Percentiles rank a stretch among this genome's conserved stretches.
Conservation (phyloP, 92 coral and sea anemone species). For the Zoanthus sansibaricus region DNA sequence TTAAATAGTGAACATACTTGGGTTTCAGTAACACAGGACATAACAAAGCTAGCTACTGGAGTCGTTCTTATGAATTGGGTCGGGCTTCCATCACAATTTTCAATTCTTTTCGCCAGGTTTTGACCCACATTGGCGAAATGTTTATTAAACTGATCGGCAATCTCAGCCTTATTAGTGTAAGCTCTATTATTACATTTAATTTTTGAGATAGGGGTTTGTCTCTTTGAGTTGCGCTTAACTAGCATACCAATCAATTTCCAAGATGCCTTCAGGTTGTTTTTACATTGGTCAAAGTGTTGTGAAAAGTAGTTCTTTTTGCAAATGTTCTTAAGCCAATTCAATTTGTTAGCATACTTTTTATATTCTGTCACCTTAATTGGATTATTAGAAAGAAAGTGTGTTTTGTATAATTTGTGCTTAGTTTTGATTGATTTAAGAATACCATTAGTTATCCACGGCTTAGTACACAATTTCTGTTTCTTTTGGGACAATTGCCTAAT, state of each 20-base stretch:
- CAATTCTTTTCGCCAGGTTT: too few relatives aligned
- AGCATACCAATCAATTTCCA: constrained; percentile 47
- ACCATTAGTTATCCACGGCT: constrained; percentile 34
- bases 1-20: constrained; percentile 6
- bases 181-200: too few relatives aligned
- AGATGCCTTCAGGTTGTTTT: constrained; percentile 43
- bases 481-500: constrained; percentile 29
- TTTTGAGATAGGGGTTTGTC: too few relatives aligned
- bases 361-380: too few relatives aligned
- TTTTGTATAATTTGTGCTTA: constrained; percentile 19
- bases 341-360: too few relatives aligned
- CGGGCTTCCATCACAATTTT: constrained; percentile 7
- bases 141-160: too few relatives aligned
- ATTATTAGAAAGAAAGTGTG: too few relatives aligned
- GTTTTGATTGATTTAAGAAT: constrained; percentile 23
- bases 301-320: not conserved
- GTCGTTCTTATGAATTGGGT: constrained; percentile 13
- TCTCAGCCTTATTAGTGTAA: too few relatives aligned
- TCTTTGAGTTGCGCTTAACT: not conserved
- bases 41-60: constrained; percentile 19
- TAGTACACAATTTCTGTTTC: constrained; percentile 30
- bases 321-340: too few relatives aligned
- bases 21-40: constrained; percentile 30
- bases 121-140: too few relatives aligned
- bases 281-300: constrained; percentile 2